Conservation (phyloP, 2,113 vertebrate genomes). For the Alethe castanea region DNA sequence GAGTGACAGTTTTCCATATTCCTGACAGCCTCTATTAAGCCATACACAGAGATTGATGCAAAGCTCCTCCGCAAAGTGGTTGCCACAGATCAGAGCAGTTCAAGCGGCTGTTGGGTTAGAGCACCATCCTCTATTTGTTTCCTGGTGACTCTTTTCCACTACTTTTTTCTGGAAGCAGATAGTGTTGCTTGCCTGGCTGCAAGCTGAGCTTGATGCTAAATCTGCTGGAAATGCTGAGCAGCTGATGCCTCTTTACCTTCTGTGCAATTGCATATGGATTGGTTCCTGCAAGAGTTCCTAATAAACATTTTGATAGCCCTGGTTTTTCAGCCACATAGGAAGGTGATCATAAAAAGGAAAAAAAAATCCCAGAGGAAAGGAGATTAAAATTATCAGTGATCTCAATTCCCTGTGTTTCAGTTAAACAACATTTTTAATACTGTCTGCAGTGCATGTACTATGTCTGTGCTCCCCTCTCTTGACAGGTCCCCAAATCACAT, state of each 20-base stretch:
- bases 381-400: slow-evolving; percentile 7
- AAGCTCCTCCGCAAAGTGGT: not conserved
- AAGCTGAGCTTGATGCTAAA: slow-evolving; percentile 16
- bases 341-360: not conserved
- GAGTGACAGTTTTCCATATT: not conserved
- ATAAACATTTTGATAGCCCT: not conserved
- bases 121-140: not conserved
- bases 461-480: slow-evolving; percentile 20
- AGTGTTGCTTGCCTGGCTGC: not conserved
- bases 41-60: not conserved
- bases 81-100: slow-evolving; percentile 6
- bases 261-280: not conserved
- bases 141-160: not conserved
- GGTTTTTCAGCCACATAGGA: not conserved
- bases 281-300: not conserved
- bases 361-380: not conserved
- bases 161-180: slow-evolving; percentile 6
- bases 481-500: slow-evolving; percentile 62
- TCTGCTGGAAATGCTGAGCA: not conserved
- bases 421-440: slow-evolving; percentile 35
- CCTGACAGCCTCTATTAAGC: not conserved
- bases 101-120: not conserved
- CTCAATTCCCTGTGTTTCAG: slow-evolving; percentile 23
- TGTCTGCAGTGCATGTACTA: slow-evolving; percentile 19
- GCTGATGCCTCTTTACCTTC: not conserved